A percentile compares a stretch with the other conserved stretches of the same genome.
Conservation (phyloP, 2,113 vertebrate genomes). For the Melanerpes aurifrons region DNA sequence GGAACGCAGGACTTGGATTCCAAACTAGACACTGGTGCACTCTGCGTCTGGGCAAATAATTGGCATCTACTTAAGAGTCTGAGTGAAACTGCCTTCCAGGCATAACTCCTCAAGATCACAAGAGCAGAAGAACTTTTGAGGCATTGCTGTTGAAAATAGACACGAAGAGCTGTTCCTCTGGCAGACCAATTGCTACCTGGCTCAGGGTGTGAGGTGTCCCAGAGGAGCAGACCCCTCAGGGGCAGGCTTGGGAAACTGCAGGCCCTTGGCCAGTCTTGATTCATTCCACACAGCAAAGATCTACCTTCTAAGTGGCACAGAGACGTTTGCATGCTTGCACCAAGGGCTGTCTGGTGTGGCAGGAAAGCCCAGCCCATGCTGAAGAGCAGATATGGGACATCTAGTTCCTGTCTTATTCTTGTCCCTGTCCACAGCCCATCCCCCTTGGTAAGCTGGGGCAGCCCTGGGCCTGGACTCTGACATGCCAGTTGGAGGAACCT, state of each 20-base stretch:
- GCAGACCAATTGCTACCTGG: neutral
- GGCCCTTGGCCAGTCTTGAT: neutral
- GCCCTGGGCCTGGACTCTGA: neutral
- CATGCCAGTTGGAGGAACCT: neutral
- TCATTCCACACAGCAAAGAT: neutral
- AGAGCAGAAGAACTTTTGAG: neutral
- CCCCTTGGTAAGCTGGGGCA: fast-evolving
- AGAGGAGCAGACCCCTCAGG: neutral
- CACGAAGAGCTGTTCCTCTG: neutral
- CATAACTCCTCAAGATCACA: neutral
- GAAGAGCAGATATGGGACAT: neutral
- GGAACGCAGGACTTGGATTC: neutral
- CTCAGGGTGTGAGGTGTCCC: neutral
- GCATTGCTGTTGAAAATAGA: neutral
- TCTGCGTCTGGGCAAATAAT: neutral
- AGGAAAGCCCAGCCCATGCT: neutral
- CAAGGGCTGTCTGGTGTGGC: neutral
- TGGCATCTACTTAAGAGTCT: neutral
- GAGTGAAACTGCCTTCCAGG: neutral
- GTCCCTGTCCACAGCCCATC: neutral
- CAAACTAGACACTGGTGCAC: neutral
- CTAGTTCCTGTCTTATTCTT: fast-evolving
- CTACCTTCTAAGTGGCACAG: neutral
- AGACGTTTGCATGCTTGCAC: neutral
- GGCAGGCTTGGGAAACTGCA: neutral